phyloP scores from a whole-genome alignment of 2,113 vertebrate genomes.

The Trichomycterus rosablanca region DNA sequence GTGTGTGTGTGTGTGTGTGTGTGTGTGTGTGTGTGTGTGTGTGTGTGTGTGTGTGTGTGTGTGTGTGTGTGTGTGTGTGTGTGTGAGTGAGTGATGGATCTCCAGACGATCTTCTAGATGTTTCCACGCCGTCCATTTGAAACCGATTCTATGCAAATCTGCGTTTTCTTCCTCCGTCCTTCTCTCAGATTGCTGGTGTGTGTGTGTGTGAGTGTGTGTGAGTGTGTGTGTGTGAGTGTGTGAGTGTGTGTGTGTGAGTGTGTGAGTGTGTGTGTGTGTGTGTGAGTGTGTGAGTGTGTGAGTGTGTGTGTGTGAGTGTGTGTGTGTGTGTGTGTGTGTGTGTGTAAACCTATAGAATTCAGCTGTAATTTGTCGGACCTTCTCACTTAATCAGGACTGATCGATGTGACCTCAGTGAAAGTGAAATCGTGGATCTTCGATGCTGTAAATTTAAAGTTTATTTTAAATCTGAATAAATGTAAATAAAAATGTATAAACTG shows the following conservation, averaged over 20 bases:
- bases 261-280: neutral
- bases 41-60: too few species aligned
- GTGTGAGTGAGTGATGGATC: conserved; percentile 41
- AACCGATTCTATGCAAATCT: conserved; percentile 27
- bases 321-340: neutral
- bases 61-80: too few species aligned
- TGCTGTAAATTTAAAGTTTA: conserved; percentile 88
- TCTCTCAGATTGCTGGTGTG: too few species aligned
- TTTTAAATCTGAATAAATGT: conserved; percentile 96
- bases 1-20: too few species aligned
- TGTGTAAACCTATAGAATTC: conserved; percentile 12
- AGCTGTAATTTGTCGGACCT: conserved; percentile 2
- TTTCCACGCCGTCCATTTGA: conserved; percentile 20
- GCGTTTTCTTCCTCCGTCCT: too few species aligned
- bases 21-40: too few species aligned
- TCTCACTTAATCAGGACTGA: neutral
- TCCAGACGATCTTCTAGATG: conserved; percentile 10
- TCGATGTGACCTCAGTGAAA: conserved; percentile 48
- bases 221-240: neutral
- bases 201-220: neutral
- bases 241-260: neutral
- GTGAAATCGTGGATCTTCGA: conserved; percentile 88
- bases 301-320: neutral
- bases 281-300: neutral
- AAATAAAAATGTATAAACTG: conserved; percentile 94